Evolutionary conservation across 2,797 vertebrate genomes (phyloP).

Genomic region (Otolemur crassicaudatus): DNA sequence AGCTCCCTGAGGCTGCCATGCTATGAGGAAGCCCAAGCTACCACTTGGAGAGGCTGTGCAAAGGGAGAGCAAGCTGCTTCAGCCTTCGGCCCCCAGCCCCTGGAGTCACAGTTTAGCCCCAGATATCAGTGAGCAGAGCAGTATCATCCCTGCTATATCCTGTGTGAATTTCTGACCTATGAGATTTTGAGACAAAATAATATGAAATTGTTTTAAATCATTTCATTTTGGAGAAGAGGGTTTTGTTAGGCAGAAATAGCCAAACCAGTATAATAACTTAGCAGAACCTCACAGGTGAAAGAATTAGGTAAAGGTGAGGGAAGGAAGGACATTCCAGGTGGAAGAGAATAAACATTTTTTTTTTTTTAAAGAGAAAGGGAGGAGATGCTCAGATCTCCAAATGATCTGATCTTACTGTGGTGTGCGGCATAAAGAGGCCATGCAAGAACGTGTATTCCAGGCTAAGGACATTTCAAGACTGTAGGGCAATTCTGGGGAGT

Average conservation of each 20-base stretch:
- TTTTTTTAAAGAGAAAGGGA: not conserved
- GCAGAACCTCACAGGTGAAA: not conserved
- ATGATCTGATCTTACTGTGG: not conserved
- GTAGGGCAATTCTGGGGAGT: not conserved
- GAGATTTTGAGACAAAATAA: not conserved
- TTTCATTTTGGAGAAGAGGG: not conserved
- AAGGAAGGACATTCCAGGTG: not conserved
- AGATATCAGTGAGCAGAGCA: not conserved
- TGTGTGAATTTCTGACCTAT: not conserved
- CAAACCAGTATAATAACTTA: not conserved
- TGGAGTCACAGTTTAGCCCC: fast-evolving
- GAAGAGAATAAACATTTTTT: not conserved
- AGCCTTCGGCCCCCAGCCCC: not conserved
- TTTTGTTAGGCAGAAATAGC: not conserved
- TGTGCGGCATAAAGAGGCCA: not conserved
- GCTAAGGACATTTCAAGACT: not conserved
- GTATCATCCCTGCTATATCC: too few species aligned
- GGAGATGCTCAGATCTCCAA: not conserved
- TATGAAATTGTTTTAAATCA: not conserved
- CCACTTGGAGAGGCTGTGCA: not conserved
- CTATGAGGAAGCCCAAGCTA: not conserved
- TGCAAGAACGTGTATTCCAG: not conserved
- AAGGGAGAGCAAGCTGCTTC: fast-evolving
- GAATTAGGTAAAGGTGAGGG: not conserved
- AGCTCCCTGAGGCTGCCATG: fast-evolving